Evolutionary conservation across 1,140 invertebrate genomes (phyloP), one percentile per base, ranked within the genome.

Genomic region (Drosophila sp.): DNA sequence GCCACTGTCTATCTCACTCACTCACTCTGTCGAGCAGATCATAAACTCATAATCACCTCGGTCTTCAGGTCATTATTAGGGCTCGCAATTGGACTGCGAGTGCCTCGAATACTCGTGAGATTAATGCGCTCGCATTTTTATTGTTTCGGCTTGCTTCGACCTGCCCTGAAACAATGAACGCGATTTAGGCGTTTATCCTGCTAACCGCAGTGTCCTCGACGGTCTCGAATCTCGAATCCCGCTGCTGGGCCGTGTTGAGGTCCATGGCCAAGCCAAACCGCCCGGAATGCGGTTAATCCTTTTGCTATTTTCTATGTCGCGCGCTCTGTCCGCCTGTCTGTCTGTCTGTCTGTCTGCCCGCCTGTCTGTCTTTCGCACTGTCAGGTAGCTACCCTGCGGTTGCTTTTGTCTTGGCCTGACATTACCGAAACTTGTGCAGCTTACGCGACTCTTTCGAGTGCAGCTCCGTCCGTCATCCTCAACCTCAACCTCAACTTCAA

Each of bases 21-120:
- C 9, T 50, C 27, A 4, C 1, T 21, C 1, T 21, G 21, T 21
- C 21, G n/a, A 8, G 29, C 3, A 43, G 32, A 77, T 89, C 80
- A 80, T 89, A 89, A 89, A 89, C 86, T 89, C 84, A 89, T 89
- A 84, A 89, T 89, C 69, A 89, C 80, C 80, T 72, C 25, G 72
- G 51, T 27, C 63, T 59, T 62, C 73, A 73, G 64, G 76, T 76
- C 66, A 78, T 67, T 61, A 72, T 54, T 40, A 72, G 48, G 69
- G 41, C 54, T 66, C 41, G 69, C 73, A 76, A 76, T 76, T 76
- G 67, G 40, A 62, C 36, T 51, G 14, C 34, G 14, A 14, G 32
- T 14, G 9, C 29, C 16, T 18, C 29, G 5, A 25, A 21, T 13
- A 14, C 34, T 25, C 4, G 45, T 36, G 6, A 82, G 82, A 87